Evolutionary conservation across 2,888 invertebrate genomes (phyloP).

Genomic region (Synergus japonicus): DNA sequence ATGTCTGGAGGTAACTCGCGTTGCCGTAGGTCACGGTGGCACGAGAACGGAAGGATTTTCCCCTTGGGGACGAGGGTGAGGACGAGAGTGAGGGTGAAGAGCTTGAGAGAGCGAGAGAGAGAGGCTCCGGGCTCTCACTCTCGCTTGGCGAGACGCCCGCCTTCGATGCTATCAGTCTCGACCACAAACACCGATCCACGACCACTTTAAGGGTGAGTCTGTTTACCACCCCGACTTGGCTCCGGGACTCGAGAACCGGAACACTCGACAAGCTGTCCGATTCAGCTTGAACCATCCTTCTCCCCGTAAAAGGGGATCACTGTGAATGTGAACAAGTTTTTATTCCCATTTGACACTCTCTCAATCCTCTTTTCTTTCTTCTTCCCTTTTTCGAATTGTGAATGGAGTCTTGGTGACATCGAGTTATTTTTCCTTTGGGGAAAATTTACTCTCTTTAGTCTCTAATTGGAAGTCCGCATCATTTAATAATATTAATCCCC

Average conservation of each 20-base stretch:
- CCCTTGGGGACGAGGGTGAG: constrained; percentile 50
- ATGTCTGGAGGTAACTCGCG: constrained; percentile 48
- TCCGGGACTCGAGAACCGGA: constrained; percentile 48
- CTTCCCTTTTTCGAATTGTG: background rate
- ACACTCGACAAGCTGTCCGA: constrained; percentile 49
- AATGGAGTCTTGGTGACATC: no score
- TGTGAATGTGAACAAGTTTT: constrained; percentile 10
- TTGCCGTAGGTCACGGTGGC: constrained; percentile 64
- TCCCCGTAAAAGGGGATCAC: background rate
- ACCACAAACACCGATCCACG: constrained; percentile 73
- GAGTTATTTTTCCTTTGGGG: background rate
- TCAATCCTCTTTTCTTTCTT: background rate
- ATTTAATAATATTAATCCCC: background rate
- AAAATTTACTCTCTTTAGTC: background rate
- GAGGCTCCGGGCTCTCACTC: constrained; percentile 53
- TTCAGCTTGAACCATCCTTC: constrained; percentile 46
- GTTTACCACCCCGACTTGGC: constrained; percentile 47
- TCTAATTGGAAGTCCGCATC: background rate
- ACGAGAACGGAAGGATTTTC: constrained; percentile 59
- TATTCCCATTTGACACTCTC: constrained; percentile 11
- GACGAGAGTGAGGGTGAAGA: constrained; percentile 59
- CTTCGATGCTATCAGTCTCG: constrained; percentile 73
- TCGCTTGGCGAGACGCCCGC: constrained; percentile 69
- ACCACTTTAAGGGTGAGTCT: constrained; percentile 67
- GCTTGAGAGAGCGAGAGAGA: constrained; percentile 53